These are phyloP conservation scores for Chrysina gloriosa DNA, from an alignment of 2,888 invertebrate genomes.

Conservation along the genomic window DNA sequence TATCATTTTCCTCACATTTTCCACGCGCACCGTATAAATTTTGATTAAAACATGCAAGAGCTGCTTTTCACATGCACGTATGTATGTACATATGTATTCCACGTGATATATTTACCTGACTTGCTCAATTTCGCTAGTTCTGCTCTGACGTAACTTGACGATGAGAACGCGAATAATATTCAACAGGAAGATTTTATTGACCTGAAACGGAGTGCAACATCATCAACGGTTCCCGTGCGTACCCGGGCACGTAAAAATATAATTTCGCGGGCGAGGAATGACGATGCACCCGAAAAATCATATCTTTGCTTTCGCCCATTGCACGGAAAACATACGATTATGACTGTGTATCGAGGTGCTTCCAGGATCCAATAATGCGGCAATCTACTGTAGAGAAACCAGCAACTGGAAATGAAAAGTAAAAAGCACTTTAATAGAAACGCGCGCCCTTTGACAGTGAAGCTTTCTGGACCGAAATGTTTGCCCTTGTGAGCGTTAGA, in stretches of 20 bases:
- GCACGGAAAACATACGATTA: constrained; percentile 74
- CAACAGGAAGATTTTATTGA: constrained; percentile 81
- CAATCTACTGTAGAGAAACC: constrained; percentile 88
- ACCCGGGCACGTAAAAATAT: not conserved
- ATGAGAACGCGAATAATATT: constrained; percentile 85
- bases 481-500: too few relatives aligned
- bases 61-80: not conserved
- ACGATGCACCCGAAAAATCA: too few relatives aligned
- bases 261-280: not conserved
- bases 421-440: constrained; percentile 21
- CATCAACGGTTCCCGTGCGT: not conserved
- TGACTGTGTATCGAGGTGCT: constrained; percentile 83
- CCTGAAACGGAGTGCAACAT: constrained; percentile 66
- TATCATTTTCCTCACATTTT: too few relatives aligned
- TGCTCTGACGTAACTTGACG: constrained; percentile 78
- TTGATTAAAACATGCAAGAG: not conserved
- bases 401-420: constrained; percentile 69
- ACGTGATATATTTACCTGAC: constrained; percentile 68
- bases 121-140: constrained; percentile 81
- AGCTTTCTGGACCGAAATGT: too few relatives aligned
- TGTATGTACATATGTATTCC: not conserved
- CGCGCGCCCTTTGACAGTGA: not conserved
- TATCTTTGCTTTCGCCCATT: not conserved
- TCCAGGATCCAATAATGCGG: constrained; percentile 91
- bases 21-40: not conserved